Evolutionary conservation across 2,113 vertebrate genomes (phyloP).

Genomic region (Aptenodytes forsteri): DNA sequence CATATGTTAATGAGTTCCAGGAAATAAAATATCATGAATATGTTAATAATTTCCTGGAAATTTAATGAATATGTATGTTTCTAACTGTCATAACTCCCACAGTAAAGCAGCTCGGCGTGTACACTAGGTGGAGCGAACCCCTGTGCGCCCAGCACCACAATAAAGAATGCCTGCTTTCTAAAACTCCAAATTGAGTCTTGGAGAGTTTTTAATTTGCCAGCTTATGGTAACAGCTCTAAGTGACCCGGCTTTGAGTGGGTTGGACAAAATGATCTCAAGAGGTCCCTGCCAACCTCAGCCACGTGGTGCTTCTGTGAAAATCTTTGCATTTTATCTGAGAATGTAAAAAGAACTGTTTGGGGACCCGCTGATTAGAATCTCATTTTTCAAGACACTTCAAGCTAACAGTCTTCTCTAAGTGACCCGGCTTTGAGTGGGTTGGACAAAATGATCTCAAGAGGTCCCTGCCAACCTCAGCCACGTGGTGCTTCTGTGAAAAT

Average conservation of each 20-base stretch:
- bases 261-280: background rate
- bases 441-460: background rate
- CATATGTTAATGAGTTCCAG: too few relatives aligned
- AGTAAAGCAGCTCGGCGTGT: too few relatives aligned
- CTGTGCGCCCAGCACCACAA: too few relatives aligned
- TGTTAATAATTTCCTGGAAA: too few relatives aligned
- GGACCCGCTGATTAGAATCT: background rate
- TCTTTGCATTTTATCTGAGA: background rate
- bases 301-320: background rate
- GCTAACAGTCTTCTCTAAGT: background rate
- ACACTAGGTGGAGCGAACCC: too few relatives aligned
- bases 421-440: background rate
- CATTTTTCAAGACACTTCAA: background rate
- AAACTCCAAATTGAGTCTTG: too few relatives aligned
- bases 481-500: background rate
- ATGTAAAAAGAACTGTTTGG: background rate
- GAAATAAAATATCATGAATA: too few relatives aligned
- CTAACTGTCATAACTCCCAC: too few relatives aligned
- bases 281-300: background rate
- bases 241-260: background rate
- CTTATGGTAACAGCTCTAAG: too few relatives aligned
- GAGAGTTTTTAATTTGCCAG: too few relatives aligned
- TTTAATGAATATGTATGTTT: too few relatives aligned
- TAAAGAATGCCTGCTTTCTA: too few relatives aligned
- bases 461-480: background rate